These are phyloP conservation scores for Tenthredo notha DNA, from an alignment of 2,888 invertebrate species.

Conservation along the genomic window DNA sequence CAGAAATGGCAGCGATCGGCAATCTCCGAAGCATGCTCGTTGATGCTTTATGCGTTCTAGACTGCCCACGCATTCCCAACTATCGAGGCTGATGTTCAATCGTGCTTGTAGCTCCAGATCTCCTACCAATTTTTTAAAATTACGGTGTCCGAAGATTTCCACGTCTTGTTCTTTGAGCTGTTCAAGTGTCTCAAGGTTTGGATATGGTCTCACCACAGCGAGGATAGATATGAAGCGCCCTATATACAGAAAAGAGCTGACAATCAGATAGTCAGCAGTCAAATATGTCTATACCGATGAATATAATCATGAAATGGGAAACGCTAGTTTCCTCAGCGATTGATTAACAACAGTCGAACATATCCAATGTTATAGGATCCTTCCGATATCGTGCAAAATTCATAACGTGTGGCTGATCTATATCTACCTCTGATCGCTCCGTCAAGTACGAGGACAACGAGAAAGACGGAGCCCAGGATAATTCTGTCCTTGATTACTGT, in stretches of 20 bases:
- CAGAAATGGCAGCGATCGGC: not conserved
- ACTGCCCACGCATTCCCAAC: not conserved
- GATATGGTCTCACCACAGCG: not conserved
- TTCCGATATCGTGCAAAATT: too few relatives aligned
- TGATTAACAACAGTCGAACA: too few relatives aligned
- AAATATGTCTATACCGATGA: too few relatives aligned
- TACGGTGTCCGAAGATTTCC: too few relatives aligned
- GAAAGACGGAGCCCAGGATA: conserved; percentile 1
- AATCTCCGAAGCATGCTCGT: not conserved
- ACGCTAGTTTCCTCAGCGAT: too few relatives aligned
- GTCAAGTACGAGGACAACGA: not conserved
- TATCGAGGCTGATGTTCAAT: not conserved
- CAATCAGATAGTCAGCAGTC: too few relatives aligned
- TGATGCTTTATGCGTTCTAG: not conserved
- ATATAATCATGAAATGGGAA: too few relatives aligned
- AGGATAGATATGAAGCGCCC: not conserved
- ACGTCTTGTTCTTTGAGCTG: not conserved
- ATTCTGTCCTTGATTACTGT: not conserved
- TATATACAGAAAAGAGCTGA: not conserved
- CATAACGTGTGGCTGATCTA: too few relatives aligned
- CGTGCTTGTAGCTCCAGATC: not conserved
- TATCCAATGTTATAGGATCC: too few relatives aligned
- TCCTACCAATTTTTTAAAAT: too few relatives aligned
- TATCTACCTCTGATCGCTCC: not conserved
- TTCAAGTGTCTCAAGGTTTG: not conserved